These are phyloP conservation scores for Pipistrellus kuhlii DNA, from an alignment of 2,797 vertebrate genomes.

Conservation along the genomic window DNA sequence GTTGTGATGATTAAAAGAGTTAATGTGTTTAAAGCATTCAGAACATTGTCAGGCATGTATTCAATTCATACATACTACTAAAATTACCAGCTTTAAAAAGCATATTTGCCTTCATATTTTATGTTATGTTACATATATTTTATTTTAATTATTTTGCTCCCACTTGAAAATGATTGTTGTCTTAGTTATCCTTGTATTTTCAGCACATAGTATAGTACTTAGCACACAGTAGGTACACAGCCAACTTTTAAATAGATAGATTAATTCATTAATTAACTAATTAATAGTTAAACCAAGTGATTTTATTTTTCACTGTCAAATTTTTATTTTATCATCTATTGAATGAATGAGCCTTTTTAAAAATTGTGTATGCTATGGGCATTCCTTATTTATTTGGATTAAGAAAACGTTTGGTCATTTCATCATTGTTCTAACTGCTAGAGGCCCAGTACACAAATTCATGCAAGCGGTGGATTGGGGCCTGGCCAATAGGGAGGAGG, in stretches of 20 bases:
- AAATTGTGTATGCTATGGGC: neutral
- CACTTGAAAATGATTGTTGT: neutral
- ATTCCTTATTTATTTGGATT: neutral
- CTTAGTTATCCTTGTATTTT: neutral
- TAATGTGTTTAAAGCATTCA: neutral
- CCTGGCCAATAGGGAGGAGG: no score
- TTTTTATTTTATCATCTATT: neutral
- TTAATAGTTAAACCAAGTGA: neutral
- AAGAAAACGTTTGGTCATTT: neutral
- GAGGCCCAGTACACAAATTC: no score
- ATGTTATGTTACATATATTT: neutral
- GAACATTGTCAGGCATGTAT: neutral
- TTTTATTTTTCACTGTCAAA: neutral
- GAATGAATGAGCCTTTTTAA: neutral
- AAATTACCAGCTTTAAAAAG: neutral
- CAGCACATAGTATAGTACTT: neutral
- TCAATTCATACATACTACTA: neutral
- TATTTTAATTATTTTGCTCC: neutral
- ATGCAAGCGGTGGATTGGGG: no score
- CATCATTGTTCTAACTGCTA: neutral
- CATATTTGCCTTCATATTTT: neutral
- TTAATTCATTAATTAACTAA: conserved; percentile 19
- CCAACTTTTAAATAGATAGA: neutral
- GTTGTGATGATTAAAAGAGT: neutral
- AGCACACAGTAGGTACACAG: neutral